Conservation (phyloP, 2,888 invertebrate species). For the Willowsia nigromaculata region DNA sequence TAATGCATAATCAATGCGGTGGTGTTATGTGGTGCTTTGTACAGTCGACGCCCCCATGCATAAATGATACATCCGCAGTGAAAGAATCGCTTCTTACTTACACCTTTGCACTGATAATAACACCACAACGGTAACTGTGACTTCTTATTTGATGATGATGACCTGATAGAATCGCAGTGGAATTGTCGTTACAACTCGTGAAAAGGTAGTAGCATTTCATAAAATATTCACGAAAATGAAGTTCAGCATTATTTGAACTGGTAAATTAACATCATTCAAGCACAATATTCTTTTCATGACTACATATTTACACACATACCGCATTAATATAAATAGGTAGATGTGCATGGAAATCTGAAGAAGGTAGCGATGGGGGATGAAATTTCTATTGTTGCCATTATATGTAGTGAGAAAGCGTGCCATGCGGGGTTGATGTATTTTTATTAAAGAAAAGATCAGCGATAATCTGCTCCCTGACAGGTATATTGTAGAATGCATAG, state of each 20-base stretch:
- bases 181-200: background rate
- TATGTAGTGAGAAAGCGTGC: background rate
- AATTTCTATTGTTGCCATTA: constrained; percentile 12
- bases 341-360: background rate
- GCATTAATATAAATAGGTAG: constrained; percentile 12
- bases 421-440: constrained; percentile 45
- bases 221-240: constrained; percentile 55
- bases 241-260: constrained; percentile 48
- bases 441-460: constrained; percentile 29
- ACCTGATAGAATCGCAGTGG: constrained; percentile 16
- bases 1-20: constrained; percentile 65
- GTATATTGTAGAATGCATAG: background rate
- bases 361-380: constrained; percentile 28
- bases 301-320: background rate
- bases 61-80: constrained; percentile 34
- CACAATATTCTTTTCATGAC: background rate
- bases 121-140: background rate
- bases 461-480: constrained; percentile 38
- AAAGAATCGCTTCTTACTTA: background rate
- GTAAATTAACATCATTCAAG: constrained; percentile 52
- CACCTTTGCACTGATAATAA: background rate
- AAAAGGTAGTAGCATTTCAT: background rate
- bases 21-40: constrained; percentile 62
- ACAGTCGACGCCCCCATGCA: constrained; percentile 28
- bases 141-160: background rate